These are phyloP conservation scores for Gymnobelideus leadbeateri DNA, from an alignment of 2,113 vertebrate species.

Conservation along the genomic window DNA sequence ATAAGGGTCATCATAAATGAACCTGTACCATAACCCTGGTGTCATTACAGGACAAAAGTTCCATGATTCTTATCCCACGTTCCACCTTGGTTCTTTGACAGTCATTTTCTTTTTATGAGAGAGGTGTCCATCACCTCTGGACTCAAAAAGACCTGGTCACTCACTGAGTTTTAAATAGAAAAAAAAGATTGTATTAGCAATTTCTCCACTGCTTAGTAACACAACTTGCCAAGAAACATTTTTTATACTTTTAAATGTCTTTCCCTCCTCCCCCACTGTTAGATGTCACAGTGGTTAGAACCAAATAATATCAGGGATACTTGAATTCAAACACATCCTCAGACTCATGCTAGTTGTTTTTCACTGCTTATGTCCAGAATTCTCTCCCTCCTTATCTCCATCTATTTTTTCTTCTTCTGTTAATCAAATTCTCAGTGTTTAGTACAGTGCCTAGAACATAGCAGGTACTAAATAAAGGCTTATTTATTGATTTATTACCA, in stretches of 20 bases:
- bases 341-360: too few relatives aligned
- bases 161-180: conserved; percentile 20
- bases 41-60: background rate
- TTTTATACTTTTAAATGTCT: conserved; percentile 38
- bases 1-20: conserved; percentile 58
- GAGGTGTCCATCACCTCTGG: conserved; percentile 21
- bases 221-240: background rate
- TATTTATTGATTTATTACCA: background rate
- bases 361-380: too few relatives aligned
- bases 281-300: too few relatives aligned
- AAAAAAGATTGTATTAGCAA: conserved; percentile 4
- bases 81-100: background rate
- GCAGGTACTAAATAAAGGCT: background rate
- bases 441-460: background rate
- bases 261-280: background rate
- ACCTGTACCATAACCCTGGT: background rate
- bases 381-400: too few relatives aligned
- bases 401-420: too few relatives aligned
- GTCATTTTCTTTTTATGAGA: conserved; percentile 36
- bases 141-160: conserved; percentile 45
- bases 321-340: too few relatives aligned
- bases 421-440: too few relatives aligned
- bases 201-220: conserved; percentile 14
- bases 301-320: too few relatives aligned
- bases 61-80: background rate